Evolutionary conservation across 2,113 vertebrate genomes (phyloP).

Genomic region (Loxodonta africana): DNA sequence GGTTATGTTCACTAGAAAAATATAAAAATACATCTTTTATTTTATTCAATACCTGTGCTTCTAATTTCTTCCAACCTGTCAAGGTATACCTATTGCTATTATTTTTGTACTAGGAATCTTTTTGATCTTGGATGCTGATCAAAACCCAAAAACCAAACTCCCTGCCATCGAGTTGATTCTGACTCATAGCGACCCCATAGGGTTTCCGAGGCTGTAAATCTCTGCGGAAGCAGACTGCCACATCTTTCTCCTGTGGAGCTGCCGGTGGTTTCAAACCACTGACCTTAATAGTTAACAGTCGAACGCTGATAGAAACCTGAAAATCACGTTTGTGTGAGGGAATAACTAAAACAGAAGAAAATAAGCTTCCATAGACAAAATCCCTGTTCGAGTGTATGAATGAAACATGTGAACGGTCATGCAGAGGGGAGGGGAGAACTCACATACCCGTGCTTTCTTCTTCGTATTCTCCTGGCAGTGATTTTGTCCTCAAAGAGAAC

Average conservation of each 20-base stretch:
- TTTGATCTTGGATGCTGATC: neutral
- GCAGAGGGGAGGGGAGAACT: neutral
- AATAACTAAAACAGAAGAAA: neutral
- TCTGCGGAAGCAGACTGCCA: too few relatives aligned
- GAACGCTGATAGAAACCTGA: neutral
- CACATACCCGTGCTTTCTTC: neutral
- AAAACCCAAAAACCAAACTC: too few relatives aligned
- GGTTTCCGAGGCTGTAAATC: too few relatives aligned
- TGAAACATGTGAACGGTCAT: neutral
- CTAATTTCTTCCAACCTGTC: constrained; percentile 13
- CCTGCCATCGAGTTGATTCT: too few relatives aligned
- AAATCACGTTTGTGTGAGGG: constrained; percentile 3
- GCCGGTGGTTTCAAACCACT: too few relatives aligned
- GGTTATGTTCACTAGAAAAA: constrained; percentile 19
- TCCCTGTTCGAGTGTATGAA: constrained; percentile 10
- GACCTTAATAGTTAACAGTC: too few relatives aligned
- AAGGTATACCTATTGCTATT: constrained; percentile 15
- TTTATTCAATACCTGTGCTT: neutral
- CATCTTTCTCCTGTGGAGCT: too few relatives aligned
- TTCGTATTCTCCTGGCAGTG: neutral
- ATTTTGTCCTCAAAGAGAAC: neutral
- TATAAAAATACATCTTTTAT: constrained; percentile 35
- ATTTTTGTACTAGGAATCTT: constrained; percentile 50
- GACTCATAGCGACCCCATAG: too few relatives aligned
- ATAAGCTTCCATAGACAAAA: neutral